These are phyloP conservation scores for Pteropus alecto DNA, from an alignment of 2,113 vertebrate genomes.

Conservation along the genomic window DNA sequence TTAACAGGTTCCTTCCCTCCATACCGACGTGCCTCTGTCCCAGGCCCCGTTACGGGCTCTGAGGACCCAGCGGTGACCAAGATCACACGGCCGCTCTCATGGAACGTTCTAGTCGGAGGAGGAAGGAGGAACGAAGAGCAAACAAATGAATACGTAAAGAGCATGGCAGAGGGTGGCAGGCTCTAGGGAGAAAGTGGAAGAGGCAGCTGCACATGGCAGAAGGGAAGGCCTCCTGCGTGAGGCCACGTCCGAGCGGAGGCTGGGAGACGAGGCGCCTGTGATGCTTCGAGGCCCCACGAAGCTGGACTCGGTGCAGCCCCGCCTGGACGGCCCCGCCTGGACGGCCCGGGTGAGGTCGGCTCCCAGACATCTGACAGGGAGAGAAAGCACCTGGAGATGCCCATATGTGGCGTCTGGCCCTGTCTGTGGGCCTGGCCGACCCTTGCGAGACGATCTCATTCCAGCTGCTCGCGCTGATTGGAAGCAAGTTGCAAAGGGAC, in stretches of 20 bases:
- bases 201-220: fast-evolving
- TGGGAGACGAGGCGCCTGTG: neutral
- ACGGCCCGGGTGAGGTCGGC: neutral
- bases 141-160: neutral
- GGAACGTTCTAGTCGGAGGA: neutral
- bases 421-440: neutral
- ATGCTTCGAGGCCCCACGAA: fast-evolving
- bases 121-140: neutral
- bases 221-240: neutral
- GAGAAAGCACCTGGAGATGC: neutral
- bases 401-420: fast-evolving
- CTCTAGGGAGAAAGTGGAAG: neutral
- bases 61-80: neutral
- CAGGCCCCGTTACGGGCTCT: neutral
- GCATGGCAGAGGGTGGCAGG: neutral
- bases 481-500: neutral
- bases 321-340: neutral
- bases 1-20: fast-evolving
- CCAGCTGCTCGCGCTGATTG: fast-evolving
- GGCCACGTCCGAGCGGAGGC: neutral
- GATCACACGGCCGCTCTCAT: fast-evolving
- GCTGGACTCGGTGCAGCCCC: neutral
- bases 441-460: neutral
- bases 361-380: fast-evolving
- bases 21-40: fast-evolving